Base-by-base conservation (phyloP, 2,888 invertebrate species). In the Zaprionus obscuricornis region DNA sequence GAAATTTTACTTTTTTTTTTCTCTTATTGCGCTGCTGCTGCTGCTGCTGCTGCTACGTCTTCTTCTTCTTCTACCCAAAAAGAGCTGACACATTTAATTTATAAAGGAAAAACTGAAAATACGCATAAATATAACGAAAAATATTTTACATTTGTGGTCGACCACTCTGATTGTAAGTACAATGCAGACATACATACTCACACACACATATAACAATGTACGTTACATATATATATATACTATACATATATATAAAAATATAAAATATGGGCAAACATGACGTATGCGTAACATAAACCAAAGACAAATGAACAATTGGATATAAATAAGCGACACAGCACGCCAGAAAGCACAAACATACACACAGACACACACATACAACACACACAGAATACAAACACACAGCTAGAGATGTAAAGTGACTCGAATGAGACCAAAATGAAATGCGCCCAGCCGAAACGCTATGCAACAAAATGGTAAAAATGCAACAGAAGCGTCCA, bases 201-300 rank as follows among this genome's bases (percentile, higher is more conserved):
- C 55, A 26, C 14, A 34, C 20, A 62, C 49, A 50, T 39, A 33
- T 8, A 20, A 47, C 49, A 27, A 27, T 17, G 36, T 40, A 34
- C 45, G 37, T 27, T 64, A 54, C 49, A 51, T 54, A 16, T n/a
- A 18, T 31, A 20, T 17, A 31, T 34, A 14, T 14, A 14, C 8
- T 26, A 49, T 26, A 45, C 36, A 45, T 50, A 43, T 40, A 62
- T 64, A 74, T 77, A 60, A 56, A 65, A 73, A 74, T 65, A 72
- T 79, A 85, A 82, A 78, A 81, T 82, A 82, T 82, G 81, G 81
- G 66, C 85, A 73, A 63, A 75, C 83, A 85, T 82, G 85, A 82
- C 83, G 81, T 85, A 85, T 85, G 85, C 85, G 85, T 85, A 82
- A 71, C 83, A 85, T 82, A 82, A 82, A 82, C 81, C 81, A 82